These are phyloP conservation scores for Etia nguti DNA, from an alignment of 2,113 vertebrate species.

Conservation along the genomic window DNA sequence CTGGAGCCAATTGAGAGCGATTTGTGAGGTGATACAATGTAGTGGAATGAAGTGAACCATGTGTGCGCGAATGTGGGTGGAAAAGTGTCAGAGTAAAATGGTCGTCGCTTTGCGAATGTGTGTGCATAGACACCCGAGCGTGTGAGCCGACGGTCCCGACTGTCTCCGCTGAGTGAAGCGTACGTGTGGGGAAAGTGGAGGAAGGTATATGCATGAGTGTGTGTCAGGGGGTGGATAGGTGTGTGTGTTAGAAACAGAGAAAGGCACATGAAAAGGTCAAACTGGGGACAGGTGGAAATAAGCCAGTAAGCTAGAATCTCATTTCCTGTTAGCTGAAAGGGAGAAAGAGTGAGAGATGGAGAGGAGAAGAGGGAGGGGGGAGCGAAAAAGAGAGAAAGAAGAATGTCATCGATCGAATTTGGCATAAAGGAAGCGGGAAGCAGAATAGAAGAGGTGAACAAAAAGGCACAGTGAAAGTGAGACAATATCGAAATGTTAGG, in stretches of 20 bases:
- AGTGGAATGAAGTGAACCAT: constrained; percentile 14
- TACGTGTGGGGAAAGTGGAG: not conserved
- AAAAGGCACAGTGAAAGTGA: not conserved
- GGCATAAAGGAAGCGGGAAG: not conserved
- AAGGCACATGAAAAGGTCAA: constrained; percentile 38
- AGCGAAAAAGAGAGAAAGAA: not conserved
- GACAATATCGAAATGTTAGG: not conserved
- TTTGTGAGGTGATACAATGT: constrained; percentile 50
- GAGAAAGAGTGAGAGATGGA: constrained; percentile 2
- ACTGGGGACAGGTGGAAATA: constrained; percentile 49
- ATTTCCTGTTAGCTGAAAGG: constrained; percentile 49
- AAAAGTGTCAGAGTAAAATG: not conserved
- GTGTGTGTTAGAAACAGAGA: not conserved
- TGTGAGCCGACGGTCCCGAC: not conserved
- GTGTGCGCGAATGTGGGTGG: not conserved
- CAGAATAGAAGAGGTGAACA: not conserved
- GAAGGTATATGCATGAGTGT: not conserved
- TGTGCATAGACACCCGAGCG: not conserved
- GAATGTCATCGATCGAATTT: constrained; percentile 3
- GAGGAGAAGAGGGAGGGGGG: not conserved
- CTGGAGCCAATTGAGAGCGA: constrained; percentile 37
- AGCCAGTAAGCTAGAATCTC: constrained; percentile 58
- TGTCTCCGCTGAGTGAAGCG: not conserved
- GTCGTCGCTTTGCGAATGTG: not conserved
- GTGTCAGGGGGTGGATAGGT: not conserved